Conservation (phyloP, 2,888 invertebrate genomes). For the Cyclophora punctaria region DNA sequence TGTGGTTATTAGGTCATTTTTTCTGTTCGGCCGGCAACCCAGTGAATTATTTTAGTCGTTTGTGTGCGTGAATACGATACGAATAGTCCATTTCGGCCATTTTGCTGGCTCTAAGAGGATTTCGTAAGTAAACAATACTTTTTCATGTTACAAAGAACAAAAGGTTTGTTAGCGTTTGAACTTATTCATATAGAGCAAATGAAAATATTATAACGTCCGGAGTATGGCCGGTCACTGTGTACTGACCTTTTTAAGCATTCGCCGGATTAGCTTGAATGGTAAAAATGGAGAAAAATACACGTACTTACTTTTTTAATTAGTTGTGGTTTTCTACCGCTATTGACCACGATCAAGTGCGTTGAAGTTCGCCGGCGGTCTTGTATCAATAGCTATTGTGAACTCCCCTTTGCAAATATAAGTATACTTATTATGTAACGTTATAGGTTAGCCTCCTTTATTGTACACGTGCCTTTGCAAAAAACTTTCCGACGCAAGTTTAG, state of each 20-base stretch:
- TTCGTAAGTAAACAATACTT: slow-evolving; percentile 10
- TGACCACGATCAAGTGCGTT: no score
- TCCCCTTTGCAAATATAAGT: slow-evolving; percentile 9
- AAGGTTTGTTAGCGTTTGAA: slow-evolving; percentile 25
- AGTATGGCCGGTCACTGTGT: no score
- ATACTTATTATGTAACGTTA: no score
- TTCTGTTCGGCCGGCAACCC: slow-evolving; percentile 28
- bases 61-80: slow-evolving; percentile 49
- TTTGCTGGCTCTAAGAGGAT: slow-evolving; percentile 39
- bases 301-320: no score
- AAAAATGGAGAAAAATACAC: no score
- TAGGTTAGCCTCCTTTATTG: no score
- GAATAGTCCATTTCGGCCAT: slow-evolving; percentile 49
- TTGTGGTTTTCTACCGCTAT: no score
- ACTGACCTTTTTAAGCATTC: no score
- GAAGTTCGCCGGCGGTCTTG: background rate
- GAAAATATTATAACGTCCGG: no score
- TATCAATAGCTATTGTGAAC: slow-evolving; percentile 10
- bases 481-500: no score
- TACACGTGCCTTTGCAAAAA: no score
- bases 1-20: slow-evolving; percentile 59
- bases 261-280: no score
- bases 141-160: slow-evolving; percentile 6
- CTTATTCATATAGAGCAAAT: slow-evolving; percentile 4
- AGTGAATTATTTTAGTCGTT: slow-evolving; percentile 56